Percentiles rank a stretch among this genome's conserved stretches.
phyloP scores from a whole-genome alignment of 53 echinoderm and acorn worm genomes.

The Patiria pectinifera region DNA sequence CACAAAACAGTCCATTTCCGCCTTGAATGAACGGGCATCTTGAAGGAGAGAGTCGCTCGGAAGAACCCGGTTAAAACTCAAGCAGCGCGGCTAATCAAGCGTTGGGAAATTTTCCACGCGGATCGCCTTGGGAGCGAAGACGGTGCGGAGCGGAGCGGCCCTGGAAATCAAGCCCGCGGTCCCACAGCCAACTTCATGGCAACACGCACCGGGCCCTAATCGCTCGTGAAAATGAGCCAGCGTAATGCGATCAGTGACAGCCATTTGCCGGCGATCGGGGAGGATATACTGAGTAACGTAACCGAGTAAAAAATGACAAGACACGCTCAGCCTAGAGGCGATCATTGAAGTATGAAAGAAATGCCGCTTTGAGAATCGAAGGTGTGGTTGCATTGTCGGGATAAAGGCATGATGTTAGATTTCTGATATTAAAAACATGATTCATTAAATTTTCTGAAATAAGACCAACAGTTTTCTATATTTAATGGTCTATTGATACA shows the following conservation, averaged over 20 bases:
- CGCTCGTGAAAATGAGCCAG: conserved; percentile 32
- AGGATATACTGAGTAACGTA: background rate
- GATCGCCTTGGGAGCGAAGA: conserved; percentile 18
- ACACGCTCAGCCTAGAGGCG: background rate
- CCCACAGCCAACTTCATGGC: background rate
- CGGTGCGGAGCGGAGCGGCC: background rate
- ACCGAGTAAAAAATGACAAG: background rate
- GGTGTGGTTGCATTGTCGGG: background rate
- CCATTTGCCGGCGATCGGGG: conserved; percentile 1
- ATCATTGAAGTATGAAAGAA: background rate
- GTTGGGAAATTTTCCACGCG: background rate
- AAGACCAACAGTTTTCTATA: too few relatives aligned
- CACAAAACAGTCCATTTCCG: background rate
- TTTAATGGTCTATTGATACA: too few relatives aligned
- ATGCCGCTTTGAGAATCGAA: background rate
- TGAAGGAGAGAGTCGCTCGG: background rate
- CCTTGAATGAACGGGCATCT: background rate
- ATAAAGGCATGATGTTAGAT: background rate
- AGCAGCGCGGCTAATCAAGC: background rate
- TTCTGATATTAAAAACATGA: background rate
- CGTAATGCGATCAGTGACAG: conserved; percentile 16
- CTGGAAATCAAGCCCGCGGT: conserved; percentile 2
- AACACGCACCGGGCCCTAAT: background rate
- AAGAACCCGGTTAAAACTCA: background rate
- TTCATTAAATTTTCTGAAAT: too few relatives aligned